Evolutionary conservation across 2,797 vertebrate species (phyloP).

Genomic region (Acomys russatus): DNA sequence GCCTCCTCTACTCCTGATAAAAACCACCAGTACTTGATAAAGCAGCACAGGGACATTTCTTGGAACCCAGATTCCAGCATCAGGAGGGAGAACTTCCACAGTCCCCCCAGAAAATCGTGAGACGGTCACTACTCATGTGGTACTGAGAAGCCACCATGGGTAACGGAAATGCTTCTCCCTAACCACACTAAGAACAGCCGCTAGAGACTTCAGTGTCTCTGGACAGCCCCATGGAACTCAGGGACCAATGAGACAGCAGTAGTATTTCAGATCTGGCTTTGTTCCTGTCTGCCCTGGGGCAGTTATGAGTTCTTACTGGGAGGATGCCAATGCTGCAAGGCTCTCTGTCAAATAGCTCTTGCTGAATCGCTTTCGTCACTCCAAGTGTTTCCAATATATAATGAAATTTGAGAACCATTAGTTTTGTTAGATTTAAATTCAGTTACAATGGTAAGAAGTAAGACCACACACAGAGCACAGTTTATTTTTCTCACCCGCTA

Average conservation of each 20-base stretch:
- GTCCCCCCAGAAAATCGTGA: background rate
- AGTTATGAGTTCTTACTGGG: background rate
- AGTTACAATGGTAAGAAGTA: background rate
- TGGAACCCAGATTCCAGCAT: background rate
- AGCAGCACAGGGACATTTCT: no score
- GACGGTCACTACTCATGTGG: background rate
- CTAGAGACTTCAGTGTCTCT: background rate
- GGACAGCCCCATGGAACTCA: background rate
- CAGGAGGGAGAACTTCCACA: background rate
- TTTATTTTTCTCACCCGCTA: conserved; percentile 5
- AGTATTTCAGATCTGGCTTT: background rate
- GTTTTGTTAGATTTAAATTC: conserved; percentile 37
- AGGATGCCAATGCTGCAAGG: background rate
- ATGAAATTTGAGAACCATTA: conserved; percentile 11
- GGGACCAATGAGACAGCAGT: background rate
- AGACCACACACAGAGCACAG: background rate
- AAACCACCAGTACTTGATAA: background rate
- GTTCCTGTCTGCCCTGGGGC: background rate
- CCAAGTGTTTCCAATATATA: background rate
- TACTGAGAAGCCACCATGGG: background rate
- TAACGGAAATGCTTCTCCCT: background rate
- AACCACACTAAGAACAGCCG: background rate
- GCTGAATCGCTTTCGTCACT: background rate
- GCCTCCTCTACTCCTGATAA: background rate
- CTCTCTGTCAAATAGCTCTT: background rate